Base-by-base conservation (phyloP, 23 tunicate species). In the Aplidium turbinatum region DNA sequence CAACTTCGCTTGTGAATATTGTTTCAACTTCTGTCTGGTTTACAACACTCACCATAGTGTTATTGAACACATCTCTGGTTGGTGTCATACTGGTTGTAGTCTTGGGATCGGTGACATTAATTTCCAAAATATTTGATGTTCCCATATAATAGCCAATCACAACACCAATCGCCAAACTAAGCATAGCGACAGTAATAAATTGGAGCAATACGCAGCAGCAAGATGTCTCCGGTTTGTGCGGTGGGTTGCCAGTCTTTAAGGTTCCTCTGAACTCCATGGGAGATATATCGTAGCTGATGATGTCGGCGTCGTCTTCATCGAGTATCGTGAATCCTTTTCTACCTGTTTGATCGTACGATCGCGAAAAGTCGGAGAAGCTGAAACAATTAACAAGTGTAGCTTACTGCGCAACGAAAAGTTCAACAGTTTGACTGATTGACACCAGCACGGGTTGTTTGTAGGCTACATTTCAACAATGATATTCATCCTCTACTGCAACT, bases 241-340 rank as follows among this genome's bases (percentile, higher is more conserved):
- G 34, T 6, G 58, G 35, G 29, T 26, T 70, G 27, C 76, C 58
- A 5, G 81, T 61, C 24, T 64, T 76, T 4, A 76, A 23, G 23
- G 34, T 76, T 36, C 81, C 81, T 2, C 81, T 54, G 39, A 76
- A 76, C 27, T 76, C 72, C 72, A 76, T 76, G n/a, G 81, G 56
- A 21, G 81, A 25, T 20, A 51, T 39, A 20, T 76, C 81, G 35
- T 35, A 76, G 9, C 72, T 51, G 27, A 31, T 58, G 33, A 76
- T 48, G 31, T 76, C 81, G 11, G 33, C 55, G 24, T 76, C 81
- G 21, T 76, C 81, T 58, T 76, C 81, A 16, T 76, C 56, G 1
- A 76, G 36, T 3, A 70, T 27, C 9, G 76, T 70, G 35, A 70
- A 70, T 3, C 58, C 18, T 5, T 58, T 24, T 25, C 3, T 3